phyloP scores from a whole-genome alignment of 1,140 invertebrate species.

The Drosophila erecta region DNA sequence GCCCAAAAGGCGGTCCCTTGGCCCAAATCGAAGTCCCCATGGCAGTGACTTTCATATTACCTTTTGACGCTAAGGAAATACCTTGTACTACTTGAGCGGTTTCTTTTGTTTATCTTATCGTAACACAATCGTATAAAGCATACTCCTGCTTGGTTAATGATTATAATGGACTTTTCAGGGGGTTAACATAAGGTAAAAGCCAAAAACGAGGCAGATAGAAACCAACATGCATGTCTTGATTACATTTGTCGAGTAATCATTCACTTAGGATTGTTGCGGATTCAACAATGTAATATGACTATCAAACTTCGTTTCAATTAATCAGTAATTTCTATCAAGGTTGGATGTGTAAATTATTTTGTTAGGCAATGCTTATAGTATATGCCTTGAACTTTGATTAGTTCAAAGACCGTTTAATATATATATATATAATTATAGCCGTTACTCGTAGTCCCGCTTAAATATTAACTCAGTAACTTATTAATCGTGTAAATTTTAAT shows the following conservation, averaged over 20 bases:
- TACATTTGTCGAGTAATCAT: slow-evolving; percentile 33
- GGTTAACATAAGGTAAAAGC: slow-evolving; percentile 15
- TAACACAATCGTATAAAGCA: slow-evolving; percentile 24
- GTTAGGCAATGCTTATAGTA: not conserved
- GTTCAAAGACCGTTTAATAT: slow-evolving; percentile 9
- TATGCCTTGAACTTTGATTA: slow-evolving; percentile 19
- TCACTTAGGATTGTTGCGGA: not conserved
- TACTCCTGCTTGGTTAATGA: slow-evolving; percentile 30
- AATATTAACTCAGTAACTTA: not conserved
- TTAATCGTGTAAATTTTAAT: not conserved
- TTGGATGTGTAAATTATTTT: not conserved
- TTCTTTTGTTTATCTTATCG: slow-evolving; percentile 53
- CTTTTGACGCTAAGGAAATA: slow-evolving; percentile 15
- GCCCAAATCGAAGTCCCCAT: slow-evolving; percentile 21
- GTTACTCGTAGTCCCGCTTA: not conserved
- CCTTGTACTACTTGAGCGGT: slow-evolving; percentile 12
- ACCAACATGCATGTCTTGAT: slow-evolving; percentile 9
- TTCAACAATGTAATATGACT: not conserved
- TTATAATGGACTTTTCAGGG: slow-evolving; percentile 43
- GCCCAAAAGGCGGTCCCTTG: slow-evolving; percentile 22
- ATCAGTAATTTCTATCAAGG: slow-evolving; percentile 6
- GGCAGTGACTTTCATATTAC: slow-evolving; percentile 46
- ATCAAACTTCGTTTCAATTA: not conserved
- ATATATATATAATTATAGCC: no score
- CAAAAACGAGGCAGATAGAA: slow-evolving; percentile 2